Percentiles rank a stretch among this genome's conserved stretches.
Evolutionary conservation across 2,888 invertebrate species (phyloP).

Genomic region (Ditula angustiorana): DNA sequence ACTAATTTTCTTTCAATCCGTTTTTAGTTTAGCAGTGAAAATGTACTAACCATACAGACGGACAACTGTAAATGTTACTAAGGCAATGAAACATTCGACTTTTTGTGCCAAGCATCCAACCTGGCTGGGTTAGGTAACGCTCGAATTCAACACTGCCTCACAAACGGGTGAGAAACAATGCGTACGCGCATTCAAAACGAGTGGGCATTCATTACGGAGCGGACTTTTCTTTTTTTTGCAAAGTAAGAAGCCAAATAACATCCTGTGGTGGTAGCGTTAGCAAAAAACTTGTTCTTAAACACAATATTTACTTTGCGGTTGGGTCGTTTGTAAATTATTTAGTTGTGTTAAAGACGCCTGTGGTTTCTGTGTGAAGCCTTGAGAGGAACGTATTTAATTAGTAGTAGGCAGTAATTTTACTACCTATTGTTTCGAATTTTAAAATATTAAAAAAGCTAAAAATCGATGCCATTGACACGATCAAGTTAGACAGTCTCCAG

Average conservation of each 20-base stretch:
- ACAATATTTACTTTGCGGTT: background rate
- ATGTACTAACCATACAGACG: too few species aligned
- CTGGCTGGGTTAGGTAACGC: background rate
- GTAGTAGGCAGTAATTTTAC: background rate
- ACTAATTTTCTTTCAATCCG: too few species aligned
- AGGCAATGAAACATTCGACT: too few species aligned
- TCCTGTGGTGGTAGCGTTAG: conserved; percentile 68
- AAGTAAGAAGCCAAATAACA: conserved; percentile 73
- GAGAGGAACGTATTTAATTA: background rate
- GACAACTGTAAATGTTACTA: too few species aligned
- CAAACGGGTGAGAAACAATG: conserved; percentile 32
- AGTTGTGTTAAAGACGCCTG: background rate
- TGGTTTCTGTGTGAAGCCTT: conserved; percentile 1
- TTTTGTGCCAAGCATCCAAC: too few species aligned
- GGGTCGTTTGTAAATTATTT: background rate
- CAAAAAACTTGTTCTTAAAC: conserved; percentile 47
- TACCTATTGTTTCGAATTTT: too few species aligned
- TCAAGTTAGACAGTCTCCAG: too few species aligned
- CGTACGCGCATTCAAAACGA: conserved; percentile 47
- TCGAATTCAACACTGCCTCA: background rate
- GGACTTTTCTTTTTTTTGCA: conserved; percentile 68
- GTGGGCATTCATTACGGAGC: conserved; percentile 65
- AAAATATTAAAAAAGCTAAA: too few species aligned
- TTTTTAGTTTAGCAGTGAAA: too few species aligned
- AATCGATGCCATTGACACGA: too few species aligned